These are phyloP conservation scores for Chelonia mydas DNA, from an alignment of 2,797 vertebrate genomes.

Conservation along the genomic window DNA sequence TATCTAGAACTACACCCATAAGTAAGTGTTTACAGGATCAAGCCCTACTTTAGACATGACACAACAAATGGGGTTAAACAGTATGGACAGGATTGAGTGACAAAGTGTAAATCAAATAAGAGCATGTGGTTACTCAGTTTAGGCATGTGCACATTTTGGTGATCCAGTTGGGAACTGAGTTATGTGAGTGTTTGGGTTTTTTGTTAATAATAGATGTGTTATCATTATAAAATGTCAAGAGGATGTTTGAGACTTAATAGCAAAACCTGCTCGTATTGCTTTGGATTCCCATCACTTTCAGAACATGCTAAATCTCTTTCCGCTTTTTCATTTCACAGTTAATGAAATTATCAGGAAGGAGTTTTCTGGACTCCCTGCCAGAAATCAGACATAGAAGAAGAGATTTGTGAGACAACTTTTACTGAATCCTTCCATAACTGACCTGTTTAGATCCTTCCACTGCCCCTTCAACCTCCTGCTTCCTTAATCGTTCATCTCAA, in stretches of 20 bases:
- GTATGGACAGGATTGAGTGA: background rate
- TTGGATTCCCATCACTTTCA: background rate
- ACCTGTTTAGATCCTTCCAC: slow-evolving; percentile 69
- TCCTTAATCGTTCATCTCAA: slow-evolving; percentile 67
- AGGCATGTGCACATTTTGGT: background rate
- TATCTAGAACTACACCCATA: background rate
- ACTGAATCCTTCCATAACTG: slow-evolving; percentile 68
- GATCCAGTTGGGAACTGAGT: background rate
- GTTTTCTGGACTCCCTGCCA: slow-evolving; percentile 93
- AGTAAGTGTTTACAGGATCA: background rate
- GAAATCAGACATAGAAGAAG: slow-evolving; percentile 91
- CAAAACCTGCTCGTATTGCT: background rate
- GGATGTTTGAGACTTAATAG: slow-evolving; percentile 3
- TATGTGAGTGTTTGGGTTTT: background rate
- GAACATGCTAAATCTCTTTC: slow-evolving; percentile 59
- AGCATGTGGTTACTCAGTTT: background rate
- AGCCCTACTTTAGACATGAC: background rate
- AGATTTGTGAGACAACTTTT: slow-evolving; percentile 76
- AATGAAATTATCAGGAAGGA: slow-evolving; percentile 99
- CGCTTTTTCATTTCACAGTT: slow-evolving; percentile 85
- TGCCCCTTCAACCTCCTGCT: slow-evolving; percentile 68
- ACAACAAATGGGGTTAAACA: background rate
- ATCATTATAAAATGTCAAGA: background rate
- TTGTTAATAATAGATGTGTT: background rate
- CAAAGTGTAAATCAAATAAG: background rate